Conservation (phyloP, 2,113 vertebrate species). For the Brachirus orientalis region DNA sequence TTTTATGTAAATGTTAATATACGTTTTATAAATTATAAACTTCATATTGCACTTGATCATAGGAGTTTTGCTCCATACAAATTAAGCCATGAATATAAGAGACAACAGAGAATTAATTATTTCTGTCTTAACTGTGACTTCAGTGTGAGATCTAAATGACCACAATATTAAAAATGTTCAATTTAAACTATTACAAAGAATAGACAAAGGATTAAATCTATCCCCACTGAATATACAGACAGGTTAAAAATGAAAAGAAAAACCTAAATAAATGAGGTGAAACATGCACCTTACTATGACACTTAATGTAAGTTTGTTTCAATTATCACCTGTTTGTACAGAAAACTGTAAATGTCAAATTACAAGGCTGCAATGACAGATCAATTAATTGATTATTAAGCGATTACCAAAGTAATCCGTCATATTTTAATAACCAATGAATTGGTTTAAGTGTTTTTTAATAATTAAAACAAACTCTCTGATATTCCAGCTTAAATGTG, state of each 20-base stretch:
- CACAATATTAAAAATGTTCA: conserved; percentile 9
- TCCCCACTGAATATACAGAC: conserved; percentile 5
- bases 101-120: background rate
- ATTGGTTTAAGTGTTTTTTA: no score
- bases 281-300: no score
- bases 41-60: conserved; percentile 16
- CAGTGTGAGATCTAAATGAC: conserved; percentile 4
- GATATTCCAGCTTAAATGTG: no score
- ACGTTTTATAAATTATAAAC: background rate
- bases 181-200: conserved; percentile 9
- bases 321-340: no score
- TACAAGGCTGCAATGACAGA: no score
- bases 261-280: background rate
- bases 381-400: no score
- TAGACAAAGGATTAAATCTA: background rate
- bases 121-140: conserved; percentile 22
- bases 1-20: background rate
- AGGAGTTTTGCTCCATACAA: background rate
- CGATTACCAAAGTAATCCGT: no score
- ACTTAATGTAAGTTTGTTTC: no score
- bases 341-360: no score
- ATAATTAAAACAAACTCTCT: no score
- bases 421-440: no score
- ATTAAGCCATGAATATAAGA: background rate
- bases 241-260: background rate